Conservation (phyloP, 2,888 invertebrate genomes). For the Phalera bucephala region DNA sequence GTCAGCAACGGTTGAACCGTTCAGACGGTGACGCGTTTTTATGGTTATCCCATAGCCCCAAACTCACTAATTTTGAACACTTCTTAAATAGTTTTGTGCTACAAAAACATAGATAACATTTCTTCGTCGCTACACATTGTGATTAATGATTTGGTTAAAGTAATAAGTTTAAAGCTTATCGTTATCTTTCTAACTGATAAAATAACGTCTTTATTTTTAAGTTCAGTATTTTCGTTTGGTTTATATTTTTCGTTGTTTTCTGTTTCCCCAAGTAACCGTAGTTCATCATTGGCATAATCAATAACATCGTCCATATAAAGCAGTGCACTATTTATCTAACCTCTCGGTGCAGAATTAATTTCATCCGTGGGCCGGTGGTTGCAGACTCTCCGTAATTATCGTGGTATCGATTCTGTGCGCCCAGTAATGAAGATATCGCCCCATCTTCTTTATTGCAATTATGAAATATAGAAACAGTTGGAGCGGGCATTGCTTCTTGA, state of each 20-base stretch:
- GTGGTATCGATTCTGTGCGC: conserved; percentile 57
- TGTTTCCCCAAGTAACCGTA: conserved; percentile 22
- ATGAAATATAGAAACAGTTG: conserved; percentile 15
- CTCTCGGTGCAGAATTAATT: conserved; percentile 54
- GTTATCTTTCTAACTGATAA: conserved; percentile 34
- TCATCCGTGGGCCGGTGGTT: conserved; percentile 41
- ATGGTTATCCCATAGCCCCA: conserved; percentile 43
- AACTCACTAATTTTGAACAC: conserved; percentile 35
- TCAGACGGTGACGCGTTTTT: conserved; percentile 48
- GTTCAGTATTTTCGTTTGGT: conserved; percentile 17
- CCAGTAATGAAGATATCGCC: conserved; percentile 69
- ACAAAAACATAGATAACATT: conserved; percentile 42
- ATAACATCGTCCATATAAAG: conserved; percentile 39
- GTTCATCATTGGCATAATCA: conserved; percentile 44
- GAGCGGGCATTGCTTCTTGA: not conserved
- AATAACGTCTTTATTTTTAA: conserved; percentile 24
- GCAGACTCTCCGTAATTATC: conserved; percentile 60
- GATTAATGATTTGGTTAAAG: conserved; percentile 38
- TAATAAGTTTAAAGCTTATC: conserved; percentile 32
- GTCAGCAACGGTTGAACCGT: conserved; percentile 33
- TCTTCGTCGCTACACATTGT: conserved; percentile 32
- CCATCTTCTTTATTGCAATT: conserved; percentile 61
- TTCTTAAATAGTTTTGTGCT: conserved; percentile 38
- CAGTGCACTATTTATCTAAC: conserved; percentile 53
- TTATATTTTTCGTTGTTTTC: conserved; percentile 23